Percentiles rank a stretch among this genome's conserved stretches.
These are phyloP conservation scores for Onthophagus sagittarius DNA, from an alignment of 2,888 invertebrate species.

Conservation along the genomic window DNA sequence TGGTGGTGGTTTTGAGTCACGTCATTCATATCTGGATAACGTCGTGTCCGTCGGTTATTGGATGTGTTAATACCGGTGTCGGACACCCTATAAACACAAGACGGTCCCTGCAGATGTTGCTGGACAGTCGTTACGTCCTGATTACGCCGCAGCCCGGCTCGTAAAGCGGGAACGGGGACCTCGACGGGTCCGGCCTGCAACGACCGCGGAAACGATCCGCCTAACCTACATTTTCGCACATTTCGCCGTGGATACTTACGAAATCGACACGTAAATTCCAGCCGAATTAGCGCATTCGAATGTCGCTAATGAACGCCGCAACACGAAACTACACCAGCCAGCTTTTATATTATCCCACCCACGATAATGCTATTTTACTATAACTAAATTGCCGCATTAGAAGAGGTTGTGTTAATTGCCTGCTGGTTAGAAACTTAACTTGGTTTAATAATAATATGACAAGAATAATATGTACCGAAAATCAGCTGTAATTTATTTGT, in stretches of 20 bases:
- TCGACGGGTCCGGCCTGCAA: conserved; percentile 18
- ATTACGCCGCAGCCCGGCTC: conserved; percentile 41
- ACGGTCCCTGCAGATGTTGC: conserved; percentile 47
- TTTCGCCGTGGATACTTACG: conserved; percentile 14
- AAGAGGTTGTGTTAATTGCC: no score
- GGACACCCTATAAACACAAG: conserved; percentile 50
- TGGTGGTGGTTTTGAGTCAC: conserved; percentile 40
- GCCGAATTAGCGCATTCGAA: conserved; percentile 10
- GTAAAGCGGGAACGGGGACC: conserved; percentile 35
- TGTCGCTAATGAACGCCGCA: conserved; percentile 6
- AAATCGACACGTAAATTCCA: conserved; percentile 7
- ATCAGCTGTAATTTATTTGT: not conserved
- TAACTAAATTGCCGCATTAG: no score
- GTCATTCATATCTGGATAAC: conserved; percentile 51
- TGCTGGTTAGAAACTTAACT: no score
- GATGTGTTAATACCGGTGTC: conserved; percentile 51
- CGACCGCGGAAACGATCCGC: conserved; percentile 24
- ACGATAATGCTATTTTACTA: not conserved
- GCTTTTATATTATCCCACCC: not conserved
- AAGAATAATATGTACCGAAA: not conserved
- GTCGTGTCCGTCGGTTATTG: conserved; percentile 48
- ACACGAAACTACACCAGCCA: not conserved
- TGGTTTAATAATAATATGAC: no score
- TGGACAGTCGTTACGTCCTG: conserved; percentile 46
- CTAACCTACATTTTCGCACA: conserved; percentile 27